Base-by-base conservation (phyloP, 2,113 vertebrate species). In the Scolopax mira region DNA sequence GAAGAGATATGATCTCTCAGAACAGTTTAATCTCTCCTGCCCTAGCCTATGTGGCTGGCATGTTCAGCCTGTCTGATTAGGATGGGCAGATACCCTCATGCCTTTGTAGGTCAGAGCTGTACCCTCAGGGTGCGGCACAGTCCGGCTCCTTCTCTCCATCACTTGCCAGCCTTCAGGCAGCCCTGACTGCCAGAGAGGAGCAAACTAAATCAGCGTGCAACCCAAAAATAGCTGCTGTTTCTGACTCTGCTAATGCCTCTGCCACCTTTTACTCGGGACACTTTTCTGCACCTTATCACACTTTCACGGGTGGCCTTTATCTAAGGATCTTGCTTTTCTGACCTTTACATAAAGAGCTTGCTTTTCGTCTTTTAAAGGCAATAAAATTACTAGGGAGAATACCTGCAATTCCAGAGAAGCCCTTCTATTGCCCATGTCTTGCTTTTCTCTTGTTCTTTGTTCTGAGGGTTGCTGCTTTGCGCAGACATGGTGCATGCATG, bases 401-500 rank as follows among this genome's bases (percentile, higher is more conserved):
- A 46, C 9, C 30, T 64, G 25, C 10, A 24, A 18, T 27, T 67
- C 55, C 77, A 35, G 30, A 81, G 48, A 18, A 80, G 41, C 3
- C 5, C 48, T 75, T 10, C 22, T 33, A 6, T 35, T 3, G 0
- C 35, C 33, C 44, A 35, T 0, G 0, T 21, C 33, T 66, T 21
- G 52, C 31, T 64, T 55, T 74, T 25, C 16, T 12, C 46, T 10
- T 28, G 1, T 23, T 41, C 3, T 11, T 10, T 28, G 1, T 23
- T 41, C 3, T 11, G 83, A 42, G 79, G 35, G 57, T 5, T 13
- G 23, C 10, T n/a, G 69, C 31, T 37, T 10, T 24, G 62, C 2
- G 1, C 87, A 61, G 69, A 22, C 0, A 3, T 5, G 0, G 19
- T 3, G 30, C 1, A 1, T 1, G 28, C 9, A 1, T 3, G 4